Evolutionary conservation across 64 coral and sea anemone genomes (phyloP), one percentile per base, ranked within the genome.

Genomic region (Montipora capricornis): DNA sequence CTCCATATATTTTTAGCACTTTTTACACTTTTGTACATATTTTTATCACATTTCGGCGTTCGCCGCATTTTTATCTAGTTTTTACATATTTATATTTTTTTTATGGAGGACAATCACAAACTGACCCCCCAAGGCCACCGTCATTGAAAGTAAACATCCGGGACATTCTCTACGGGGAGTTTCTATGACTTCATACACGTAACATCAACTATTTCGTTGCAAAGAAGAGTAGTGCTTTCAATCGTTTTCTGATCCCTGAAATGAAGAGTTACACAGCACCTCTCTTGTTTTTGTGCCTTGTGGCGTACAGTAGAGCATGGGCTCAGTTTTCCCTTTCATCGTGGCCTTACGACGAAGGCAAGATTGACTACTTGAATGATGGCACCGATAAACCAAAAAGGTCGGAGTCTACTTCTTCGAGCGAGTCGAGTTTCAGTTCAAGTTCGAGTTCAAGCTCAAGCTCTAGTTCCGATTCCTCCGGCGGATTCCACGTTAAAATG

Each of bases 171-270:
- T 79, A 79, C 10, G 19, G 8, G 17, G 64, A 73, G 82, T 86
- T 86, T 86, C 66, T 47, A 86, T 86, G 82, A 86, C 82, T 49
- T 49, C 62, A 71, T 86, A 86, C 66, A 86, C 45, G 8, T 8
- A 48, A 46, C 71, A 66, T 1, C 66, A 84, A 49, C 15, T 47
- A 84, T 84, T 12, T 44, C 22, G 59, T 57, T 57, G 6, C 37
- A 37, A 37, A 57, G 11, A 57, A 57, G 11, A 6, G 11, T 11
- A 8, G 11, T 57, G 2, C n/a, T 8, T 57, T 6, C 53, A 5
- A 57, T 11, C 6, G 0, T 8, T 57, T 0, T 57, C 53, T 57
- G 53, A 37, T 13, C 22, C 64, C 44, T 19, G 15, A 68, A 71
- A 86, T 86, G 82, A 73, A n/a, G 44, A 47, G 47, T 69, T 86